Base-by-base conservation (phyloP, 2,113 vertebrate genomes). In the Cebidichthys violaceus region DNA sequence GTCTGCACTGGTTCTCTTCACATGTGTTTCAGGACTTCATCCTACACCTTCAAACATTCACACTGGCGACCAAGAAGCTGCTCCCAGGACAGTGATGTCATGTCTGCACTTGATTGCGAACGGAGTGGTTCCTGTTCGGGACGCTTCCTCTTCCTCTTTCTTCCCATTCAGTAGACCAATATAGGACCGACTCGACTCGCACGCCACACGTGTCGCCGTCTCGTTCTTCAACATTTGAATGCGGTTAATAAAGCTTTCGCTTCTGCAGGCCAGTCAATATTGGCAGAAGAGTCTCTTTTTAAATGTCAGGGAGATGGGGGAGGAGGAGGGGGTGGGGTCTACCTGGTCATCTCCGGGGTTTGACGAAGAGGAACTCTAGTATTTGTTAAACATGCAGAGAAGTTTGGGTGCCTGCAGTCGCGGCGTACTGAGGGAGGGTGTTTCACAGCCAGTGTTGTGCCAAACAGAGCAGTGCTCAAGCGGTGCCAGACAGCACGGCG, bases 31-130 rank as follows among this genome's bases (percentile, higher is more conserved):
- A 57, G 68, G 67, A 70, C 81, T 67, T 90, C 70, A 61, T 24
- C 90, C 69, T 68, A 70, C 70, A 88, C 70, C 85, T 88, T 60
- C 69, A 83, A 71, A 78, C 75, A 77, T 5, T 78, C 57, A 61
- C 83, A 60, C 68, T 9, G 71, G 81, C 43, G 35, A 41, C 70
- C 52, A 60, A 77, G 68, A 70, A 73, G 50, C 76, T 60, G 81
- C 67, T 92, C 88, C 86, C 87, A 43, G 82, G 79, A 71, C 3
- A 33, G 75, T 89, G 85, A 89, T 77, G 71, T 90, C 88, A 93
- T 77, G 60, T 72, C 68, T 86, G 20, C 35, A 62, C 80, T 86
- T 84, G 86, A 92, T 60, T 88, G 79, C 39, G 77, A 90, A 91
- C 90, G 90, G 80, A 88, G 71, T 65, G 71, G 33, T 54, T 35